Conservation (phyloP, 2,797 vertebrate genomes). For the Dallia pectoralis region DNA sequence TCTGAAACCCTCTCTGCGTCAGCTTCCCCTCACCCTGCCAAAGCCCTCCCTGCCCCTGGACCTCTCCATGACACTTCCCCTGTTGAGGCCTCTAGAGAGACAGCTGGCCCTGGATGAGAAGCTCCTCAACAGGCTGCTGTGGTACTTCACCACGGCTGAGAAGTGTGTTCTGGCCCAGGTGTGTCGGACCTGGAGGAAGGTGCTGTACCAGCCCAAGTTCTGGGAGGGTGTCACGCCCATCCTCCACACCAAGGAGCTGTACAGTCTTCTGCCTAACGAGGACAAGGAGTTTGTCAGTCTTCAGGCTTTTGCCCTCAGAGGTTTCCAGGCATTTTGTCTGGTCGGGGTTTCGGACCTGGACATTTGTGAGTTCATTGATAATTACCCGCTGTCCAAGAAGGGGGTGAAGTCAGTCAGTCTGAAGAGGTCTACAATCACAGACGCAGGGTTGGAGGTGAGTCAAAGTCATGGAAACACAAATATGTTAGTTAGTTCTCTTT, state of each 20-base stretch:
- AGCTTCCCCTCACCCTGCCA: constrained; percentile 67
- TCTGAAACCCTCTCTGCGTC: constrained; percentile 75
- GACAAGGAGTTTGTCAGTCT: constrained; percentile 98
- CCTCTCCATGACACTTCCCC: constrained; percentile 73
- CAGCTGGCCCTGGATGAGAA: constrained; percentile 94
- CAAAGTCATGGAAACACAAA: background rate
- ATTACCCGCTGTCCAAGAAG: constrained; percentile 98
- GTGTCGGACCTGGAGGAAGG: constrained; percentile 94
- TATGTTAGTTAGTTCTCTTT: background rate
- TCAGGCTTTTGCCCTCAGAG: constrained; percentile 91
- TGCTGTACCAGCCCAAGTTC: constrained; percentile 97
- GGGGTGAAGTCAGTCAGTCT: constrained; percentile 96
- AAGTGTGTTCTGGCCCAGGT: constrained; percentile 95
- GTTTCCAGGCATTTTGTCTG: constrained; percentile 96
- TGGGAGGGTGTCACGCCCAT: constrained; percentile 95
- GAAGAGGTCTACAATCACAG: constrained; percentile 97
- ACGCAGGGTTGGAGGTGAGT: constrained; percentile 94
- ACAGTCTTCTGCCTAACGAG: constrained; percentile 83
- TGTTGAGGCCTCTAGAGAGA: constrained; percentile 79
- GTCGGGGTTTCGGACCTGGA: constrained; percentile 98
- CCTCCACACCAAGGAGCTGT: constrained; percentile 97
- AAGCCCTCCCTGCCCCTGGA: constrained; percentile 76
- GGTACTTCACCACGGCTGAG: constrained; percentile 96
- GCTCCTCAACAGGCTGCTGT: constrained; percentile 92
- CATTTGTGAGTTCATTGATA: constrained; percentile 99